These are phyloP conservation scores for Porites lutea DNA, from an alignment of 64 coral and sea anemone species.

Conservation along the genomic window DNA sequence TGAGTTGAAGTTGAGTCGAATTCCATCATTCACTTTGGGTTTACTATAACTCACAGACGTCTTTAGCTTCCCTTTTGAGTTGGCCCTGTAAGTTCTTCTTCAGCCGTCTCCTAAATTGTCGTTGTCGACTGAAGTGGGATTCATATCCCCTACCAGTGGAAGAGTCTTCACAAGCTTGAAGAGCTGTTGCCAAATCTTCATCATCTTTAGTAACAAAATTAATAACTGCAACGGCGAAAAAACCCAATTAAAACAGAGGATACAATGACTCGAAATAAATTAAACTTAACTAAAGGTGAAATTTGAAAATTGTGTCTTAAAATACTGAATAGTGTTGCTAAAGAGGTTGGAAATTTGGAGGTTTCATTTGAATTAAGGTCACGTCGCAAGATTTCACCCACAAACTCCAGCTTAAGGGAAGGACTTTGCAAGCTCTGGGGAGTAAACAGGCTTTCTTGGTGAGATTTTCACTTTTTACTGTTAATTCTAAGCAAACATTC, in stretches of 20 bases:
- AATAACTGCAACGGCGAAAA: conserved; percentile 66
- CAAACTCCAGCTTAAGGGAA: too few species aligned
- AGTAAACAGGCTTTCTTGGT: too few species aligned
- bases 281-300: not conserved
- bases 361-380: too few species aligned
- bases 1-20: not conserved
- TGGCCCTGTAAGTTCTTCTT: conserved; percentile 50
- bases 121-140: conserved; percentile 84
- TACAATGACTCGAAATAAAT: not conserved
- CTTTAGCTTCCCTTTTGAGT: not conserved
- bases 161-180: conserved; percentile 48
- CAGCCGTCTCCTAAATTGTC: conserved; percentile 87
- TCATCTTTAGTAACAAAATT: conserved; percentile 80
- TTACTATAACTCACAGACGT: not conserved
- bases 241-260: not conserved
- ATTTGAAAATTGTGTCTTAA: too few species aligned
- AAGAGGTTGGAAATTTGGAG: not conserved
- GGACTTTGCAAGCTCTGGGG: too few species aligned
- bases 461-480: too few species aligned
- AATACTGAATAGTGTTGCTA: not conserved
- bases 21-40: not conserved
- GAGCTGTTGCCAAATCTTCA: conserved; percentile 77
- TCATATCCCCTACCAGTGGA: conserved; percentile 43
- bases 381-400: too few species aligned
- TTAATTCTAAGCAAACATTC: too few species aligned